A percentile compares a stretch with the other conserved stretches of the same genome.
phyloP scores from a whole-genome alignment of 2,113 vertebrate genomes.

The Sebastes fasciatus region DNA sequence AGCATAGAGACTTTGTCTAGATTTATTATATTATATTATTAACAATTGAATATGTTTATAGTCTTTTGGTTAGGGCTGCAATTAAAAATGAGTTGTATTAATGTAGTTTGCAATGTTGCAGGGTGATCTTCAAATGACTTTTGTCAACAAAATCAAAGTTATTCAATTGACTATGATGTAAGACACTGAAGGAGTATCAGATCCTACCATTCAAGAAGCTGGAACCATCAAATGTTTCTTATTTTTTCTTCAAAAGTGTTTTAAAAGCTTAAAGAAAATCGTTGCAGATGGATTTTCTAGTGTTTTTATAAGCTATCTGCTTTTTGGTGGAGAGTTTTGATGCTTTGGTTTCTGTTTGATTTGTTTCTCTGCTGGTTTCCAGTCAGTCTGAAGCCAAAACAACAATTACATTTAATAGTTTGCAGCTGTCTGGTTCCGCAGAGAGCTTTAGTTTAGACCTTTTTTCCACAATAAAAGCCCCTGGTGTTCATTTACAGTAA shows the following conservation, averaged over 20 bases:
- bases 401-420: neutral
- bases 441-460: too few species aligned
- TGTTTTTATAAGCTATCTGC: too few species aligned
- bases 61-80: too few species aligned
- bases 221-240: neutral
- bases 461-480: neutral
- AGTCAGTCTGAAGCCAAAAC: neutral
- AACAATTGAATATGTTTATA: too few species aligned
- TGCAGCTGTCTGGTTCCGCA: slow-evolving; percentile 1
- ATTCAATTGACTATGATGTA: neutral
- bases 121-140: neutral
- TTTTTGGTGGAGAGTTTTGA: neutral
- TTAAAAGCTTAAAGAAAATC: neutral
- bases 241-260: neutral
- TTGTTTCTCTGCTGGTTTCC: neutral
- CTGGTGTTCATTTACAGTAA: neutral
- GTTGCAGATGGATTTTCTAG: neutral
- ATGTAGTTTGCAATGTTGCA: too few species aligned
- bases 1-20: too few species aligned
- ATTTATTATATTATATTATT: too few species aligned
- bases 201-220: neutral
- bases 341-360: neutral
- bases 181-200: neutral
- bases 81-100: too few species aligned
- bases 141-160: neutral